Conservation (phyloP, 2,888 invertebrate genomes). For the Diaperis boleti region DNA sequence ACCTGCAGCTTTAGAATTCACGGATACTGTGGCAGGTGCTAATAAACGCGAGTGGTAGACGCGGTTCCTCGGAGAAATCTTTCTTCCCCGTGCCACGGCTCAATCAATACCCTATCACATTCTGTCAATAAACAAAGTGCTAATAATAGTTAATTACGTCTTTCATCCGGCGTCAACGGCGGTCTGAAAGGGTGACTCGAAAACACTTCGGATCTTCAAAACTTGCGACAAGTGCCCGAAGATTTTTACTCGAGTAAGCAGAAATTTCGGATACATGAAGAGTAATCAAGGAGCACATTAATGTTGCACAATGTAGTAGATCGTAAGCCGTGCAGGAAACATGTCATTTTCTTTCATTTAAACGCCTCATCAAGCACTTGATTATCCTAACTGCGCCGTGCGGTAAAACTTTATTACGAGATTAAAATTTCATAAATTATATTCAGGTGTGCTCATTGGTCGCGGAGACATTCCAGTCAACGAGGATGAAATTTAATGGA, state of each 20-base stretch:
- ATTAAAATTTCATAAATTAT: neutral
- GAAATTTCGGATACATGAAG: constrained; percentile 6
- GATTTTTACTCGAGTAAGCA: constrained; percentile 13
- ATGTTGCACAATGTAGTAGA: neutral
- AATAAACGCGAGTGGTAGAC: too few species aligned
- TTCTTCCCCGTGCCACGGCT: neutral
- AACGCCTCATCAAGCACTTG: neutral
- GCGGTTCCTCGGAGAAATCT: neutral
- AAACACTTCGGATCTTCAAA: too few species aligned
- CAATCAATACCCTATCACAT: too few species aligned
- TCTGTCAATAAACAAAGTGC: too few species aligned
- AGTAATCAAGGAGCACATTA: too few species aligned
- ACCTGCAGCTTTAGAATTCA: constrained; percentile 21
- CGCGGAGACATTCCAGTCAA: neutral
- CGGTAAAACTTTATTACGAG: neutral
- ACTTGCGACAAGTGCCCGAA: too few species aligned
- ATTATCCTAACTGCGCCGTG: neutral
- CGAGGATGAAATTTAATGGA: neutral
- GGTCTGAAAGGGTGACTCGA: too few species aligned
- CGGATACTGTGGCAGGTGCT: neutral
- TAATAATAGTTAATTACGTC: too few species aligned
- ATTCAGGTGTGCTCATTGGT: neutral
- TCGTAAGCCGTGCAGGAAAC: neutral
- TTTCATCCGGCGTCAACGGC: too few species aligned
- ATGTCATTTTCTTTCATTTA: too few species aligned